Evolutionary conservation across 2,888 invertebrate genomes (phyloP).

Genomic region (Fissipunctia ypsillon): DNA sequence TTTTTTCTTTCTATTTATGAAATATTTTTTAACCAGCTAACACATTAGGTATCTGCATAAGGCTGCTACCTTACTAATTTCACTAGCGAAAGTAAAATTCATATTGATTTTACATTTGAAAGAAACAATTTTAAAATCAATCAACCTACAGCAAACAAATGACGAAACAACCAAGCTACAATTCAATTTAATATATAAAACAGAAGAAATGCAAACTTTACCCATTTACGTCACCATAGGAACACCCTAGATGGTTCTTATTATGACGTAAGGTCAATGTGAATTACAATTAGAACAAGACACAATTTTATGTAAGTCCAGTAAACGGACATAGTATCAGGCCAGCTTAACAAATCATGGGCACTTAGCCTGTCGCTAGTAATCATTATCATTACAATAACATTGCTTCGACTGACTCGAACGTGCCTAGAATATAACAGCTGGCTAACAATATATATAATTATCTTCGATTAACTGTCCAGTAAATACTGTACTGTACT

Average conservation of each 20-base stretch:
- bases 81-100: not conserved
- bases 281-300: constrained; percentile 7
- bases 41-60: no score
- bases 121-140: no score
- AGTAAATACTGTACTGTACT: not conserved
- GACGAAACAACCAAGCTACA: not conserved
- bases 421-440: constrained; percentile 40
- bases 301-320: not conserved
- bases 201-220: not conserved
- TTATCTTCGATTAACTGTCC: constrained; percentile 3
- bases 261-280: no score
- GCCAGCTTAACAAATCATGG: constrained; percentile 42
- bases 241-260: not conserved
- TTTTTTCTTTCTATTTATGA: no score
- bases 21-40: no score
- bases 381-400: constrained; percentile 35
- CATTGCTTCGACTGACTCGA: constrained; percentile 1
- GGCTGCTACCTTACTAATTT: not conserved
- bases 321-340: constrained; percentile 14
- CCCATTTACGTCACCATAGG: not conserved
- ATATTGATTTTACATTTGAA: not conserved
- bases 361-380: constrained; percentile 3
- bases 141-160: no score
- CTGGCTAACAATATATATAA: constrained; percentile 2
- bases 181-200: not conserved